These are phyloP conservation scores for Heterohyrax brucei DNA, from an alignment of 2,797 vertebrate species.

Conservation along the genomic window DNA sequence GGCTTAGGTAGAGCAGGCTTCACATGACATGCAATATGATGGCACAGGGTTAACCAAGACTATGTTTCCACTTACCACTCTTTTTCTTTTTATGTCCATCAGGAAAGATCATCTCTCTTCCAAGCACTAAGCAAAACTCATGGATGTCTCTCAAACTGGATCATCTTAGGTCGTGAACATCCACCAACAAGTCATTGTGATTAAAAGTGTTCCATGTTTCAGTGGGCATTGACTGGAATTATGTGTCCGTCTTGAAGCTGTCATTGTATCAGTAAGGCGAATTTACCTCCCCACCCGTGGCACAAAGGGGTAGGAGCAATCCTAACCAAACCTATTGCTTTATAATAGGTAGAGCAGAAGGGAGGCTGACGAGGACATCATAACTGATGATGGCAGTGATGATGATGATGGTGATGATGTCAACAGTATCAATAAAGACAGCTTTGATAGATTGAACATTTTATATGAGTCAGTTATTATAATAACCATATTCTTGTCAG, in stretches of 20 bases:
- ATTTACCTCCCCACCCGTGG: not conserved
- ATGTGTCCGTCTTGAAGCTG: not conserved
- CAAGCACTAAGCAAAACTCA: not conserved
- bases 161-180: not conserved
- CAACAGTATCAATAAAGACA: not conserved
- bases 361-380: not conserved
- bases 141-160: not conserved
- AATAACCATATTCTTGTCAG: not conserved
- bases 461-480: not conserved
- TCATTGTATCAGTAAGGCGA: not conserved
- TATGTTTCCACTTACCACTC: not conserved
- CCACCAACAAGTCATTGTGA: slow-evolving; percentile 41
- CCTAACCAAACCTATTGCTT: not conserved
- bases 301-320: not conserved
- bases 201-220: not conserved
- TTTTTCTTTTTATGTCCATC: not conserved
- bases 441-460: too few species aligned
- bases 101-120: not conserved
- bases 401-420: too few species aligned
- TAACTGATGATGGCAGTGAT: not conserved
- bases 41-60: not conserved
- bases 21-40: not conserved
- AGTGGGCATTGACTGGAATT: not conserved
- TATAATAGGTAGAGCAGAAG: not conserved
- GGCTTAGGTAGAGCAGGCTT: not conserved